phyloP scores from a whole-genome alignment of 2,113 vertebrate genomes.

The Nothocercus julius region DNA sequence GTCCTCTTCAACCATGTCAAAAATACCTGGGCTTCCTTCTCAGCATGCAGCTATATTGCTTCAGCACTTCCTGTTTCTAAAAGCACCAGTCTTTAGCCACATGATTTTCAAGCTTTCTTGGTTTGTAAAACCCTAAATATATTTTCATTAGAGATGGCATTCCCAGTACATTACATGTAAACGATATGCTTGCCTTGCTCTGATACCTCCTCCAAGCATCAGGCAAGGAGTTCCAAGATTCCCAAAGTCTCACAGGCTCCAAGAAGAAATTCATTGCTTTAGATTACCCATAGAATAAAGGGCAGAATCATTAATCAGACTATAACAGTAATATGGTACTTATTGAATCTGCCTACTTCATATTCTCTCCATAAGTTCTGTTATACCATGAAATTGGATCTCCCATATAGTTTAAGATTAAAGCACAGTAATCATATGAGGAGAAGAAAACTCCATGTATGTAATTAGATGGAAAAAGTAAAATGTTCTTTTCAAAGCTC shows the following conservation, averaged over 20 bases:
- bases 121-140: not conserved
- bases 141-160: not conserved
- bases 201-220: not conserved
- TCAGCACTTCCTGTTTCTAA: not conserved
- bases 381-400: not conserved
- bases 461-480: not conserved
- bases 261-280: not conserved
- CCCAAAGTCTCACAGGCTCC: not conserved
- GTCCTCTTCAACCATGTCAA: not conserved
- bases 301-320: not conserved
- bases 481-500: constrained; percentile 8
- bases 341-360: not conserved
- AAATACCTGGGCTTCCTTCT: not conserved
- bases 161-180: not conserved
- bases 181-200: not conserved
- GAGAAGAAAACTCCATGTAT: not conserved
- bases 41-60: not conserved
- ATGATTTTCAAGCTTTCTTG: not conserved
- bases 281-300: not conserved
- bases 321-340: not conserved
- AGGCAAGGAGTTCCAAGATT: not conserved
- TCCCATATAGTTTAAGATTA: not conserved
- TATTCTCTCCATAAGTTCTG: not conserved
- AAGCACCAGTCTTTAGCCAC: accelerated
- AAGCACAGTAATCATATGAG: constrained; percentile 5